Conservation (phyloP, 1,140 invertebrate genomes). For the Dendrolimus kikuchii region DNA sequence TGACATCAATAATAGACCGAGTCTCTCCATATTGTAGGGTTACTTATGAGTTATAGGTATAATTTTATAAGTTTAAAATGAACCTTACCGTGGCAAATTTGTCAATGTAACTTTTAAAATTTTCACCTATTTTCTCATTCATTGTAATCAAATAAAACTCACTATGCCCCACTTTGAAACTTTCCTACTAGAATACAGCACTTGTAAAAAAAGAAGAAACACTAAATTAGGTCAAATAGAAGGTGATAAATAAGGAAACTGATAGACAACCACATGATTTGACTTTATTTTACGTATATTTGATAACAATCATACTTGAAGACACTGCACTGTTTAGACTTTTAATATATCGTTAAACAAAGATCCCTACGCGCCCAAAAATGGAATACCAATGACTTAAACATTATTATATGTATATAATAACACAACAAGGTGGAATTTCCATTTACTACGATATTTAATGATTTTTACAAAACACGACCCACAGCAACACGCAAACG, state of each 20-base stretch:
- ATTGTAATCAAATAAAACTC: slow-evolving; percentile 48
- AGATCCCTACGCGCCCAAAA: neutral
- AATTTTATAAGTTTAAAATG: neutral
- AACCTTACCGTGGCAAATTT: slow-evolving; percentile 45
- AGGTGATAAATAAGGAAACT: slow-evolving; percentile 28
- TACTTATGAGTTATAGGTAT: no score
- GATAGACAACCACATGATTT: slow-evolving; percentile 50
- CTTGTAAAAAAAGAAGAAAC: slow-evolving; percentile 7
- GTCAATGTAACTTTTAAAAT: slow-evolving; percentile 66
- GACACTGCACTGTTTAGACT: slow-evolving; percentile 28
- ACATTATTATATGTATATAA: slow-evolving; percentile 20
- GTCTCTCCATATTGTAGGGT: no score
- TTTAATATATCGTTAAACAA: slow-evolving; percentile 6
- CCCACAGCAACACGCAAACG: slow-evolving; percentile 28
- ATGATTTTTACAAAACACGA: slow-evolving; percentile 20
- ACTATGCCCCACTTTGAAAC: slow-evolving; percentile 47
- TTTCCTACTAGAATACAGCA: slow-evolving; percentile 18
- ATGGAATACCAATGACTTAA: slow-evolving; percentile 6
- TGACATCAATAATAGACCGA: no score
- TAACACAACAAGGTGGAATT: slow-evolving; percentile 15
- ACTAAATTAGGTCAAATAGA: slow-evolving; percentile 22
- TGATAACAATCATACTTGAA: slow-evolving; percentile 54
- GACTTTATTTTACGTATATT: slow-evolving; percentile 38
- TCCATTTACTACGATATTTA: slow-evolving; percentile 9
- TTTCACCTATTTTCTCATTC: slow-evolving; percentile 62